Evolutionary conservation across 2,797 vertebrate genomes (phyloP).

Genomic region (Acestrorhynchus altus): DNA sequence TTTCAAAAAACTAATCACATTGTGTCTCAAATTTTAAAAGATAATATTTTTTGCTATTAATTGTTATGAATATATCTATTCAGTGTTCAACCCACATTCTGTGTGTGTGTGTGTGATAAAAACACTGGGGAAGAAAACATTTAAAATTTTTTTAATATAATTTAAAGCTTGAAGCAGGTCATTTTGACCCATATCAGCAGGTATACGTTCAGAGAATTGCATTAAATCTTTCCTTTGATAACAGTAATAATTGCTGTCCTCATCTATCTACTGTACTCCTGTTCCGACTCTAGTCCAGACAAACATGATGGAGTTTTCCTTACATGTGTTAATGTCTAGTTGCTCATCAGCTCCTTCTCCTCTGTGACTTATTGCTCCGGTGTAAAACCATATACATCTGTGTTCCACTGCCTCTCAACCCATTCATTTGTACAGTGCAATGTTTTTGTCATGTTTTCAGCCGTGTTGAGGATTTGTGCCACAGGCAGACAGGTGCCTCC

Average conservation of each 20-base stretch:
- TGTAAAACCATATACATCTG: conserved; percentile 19
- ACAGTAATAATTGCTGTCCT: neutral
- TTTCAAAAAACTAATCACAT: too few species aligned
- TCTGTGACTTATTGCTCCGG: conserved; percentile 23
- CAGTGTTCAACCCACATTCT: too few species aligned
- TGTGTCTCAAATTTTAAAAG: too few species aligned
- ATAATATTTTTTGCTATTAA: too few species aligned
- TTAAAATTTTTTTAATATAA: too few species aligned
- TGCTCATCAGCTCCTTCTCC: conserved; percentile 24
- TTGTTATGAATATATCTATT: too few species aligned
- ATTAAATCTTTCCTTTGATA: neutral
- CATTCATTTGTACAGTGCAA: conserved; percentile 45
- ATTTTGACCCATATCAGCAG: too few species aligned
- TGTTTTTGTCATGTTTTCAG: conserved; percentile 27
- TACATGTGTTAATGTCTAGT: conserved; percentile 8
- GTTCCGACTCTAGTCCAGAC: neutral
- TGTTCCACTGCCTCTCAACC: conserved; percentile 11
- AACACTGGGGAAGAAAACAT: too few species aligned
- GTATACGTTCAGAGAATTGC: too few species aligned
- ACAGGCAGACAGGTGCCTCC: conserved; percentile 54
- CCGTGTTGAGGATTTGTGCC: conserved; percentile 18
- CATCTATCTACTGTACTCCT: neutral
- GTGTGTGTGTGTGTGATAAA: neutral
- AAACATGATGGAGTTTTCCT: neutral
- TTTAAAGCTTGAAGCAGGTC: too few species aligned